phyloP scores from a whole-genome alignment of 2,797 vertebrate species.

The Brotula barbata region DNA sequence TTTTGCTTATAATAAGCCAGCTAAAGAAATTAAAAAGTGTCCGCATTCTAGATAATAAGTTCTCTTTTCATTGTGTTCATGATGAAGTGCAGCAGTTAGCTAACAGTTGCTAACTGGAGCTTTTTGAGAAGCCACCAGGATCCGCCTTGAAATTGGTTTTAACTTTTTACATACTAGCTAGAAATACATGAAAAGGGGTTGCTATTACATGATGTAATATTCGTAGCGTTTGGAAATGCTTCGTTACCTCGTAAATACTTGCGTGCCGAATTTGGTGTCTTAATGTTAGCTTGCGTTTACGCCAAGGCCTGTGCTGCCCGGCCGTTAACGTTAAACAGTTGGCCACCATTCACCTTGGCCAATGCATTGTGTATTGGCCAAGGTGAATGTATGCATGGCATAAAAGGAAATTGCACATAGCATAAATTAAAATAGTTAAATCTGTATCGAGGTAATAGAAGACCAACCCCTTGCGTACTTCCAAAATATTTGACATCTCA shows the following conservation, averaged over 20 bases:
- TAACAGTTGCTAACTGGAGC: slow-evolving; percentile 58
- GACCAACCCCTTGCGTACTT: not conserved
- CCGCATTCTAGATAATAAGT: not conserved
- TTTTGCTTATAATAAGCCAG: not conserved
- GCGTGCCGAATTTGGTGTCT: slow-evolving; percentile 8
- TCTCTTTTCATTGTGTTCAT: slow-evolving; percentile 39
- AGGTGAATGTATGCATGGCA: too few species aligned
- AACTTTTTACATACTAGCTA: not conserved
- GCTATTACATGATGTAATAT: not conserved
- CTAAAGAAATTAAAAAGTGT: not conserved
- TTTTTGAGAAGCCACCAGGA: slow-evolving; percentile 37
- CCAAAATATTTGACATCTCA: not conserved
- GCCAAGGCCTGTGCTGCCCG: slow-evolving; percentile 58
- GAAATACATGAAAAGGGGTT: not conserved
- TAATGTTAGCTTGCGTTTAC: slow-evolving; percentile 31
- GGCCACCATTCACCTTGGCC: not conserved
- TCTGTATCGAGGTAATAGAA: not conserved
- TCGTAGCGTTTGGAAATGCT: not conserved
- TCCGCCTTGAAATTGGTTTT: slow-evolving; percentile 34
- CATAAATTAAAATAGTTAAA: not conserved
- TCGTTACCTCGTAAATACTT: not conserved
- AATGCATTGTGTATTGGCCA: not conserved
- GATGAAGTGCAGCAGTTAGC: slow-evolving; percentile 55
- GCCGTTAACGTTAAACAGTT: slow-evolving; percentile 44
- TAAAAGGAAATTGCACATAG: not conserved